Evolutionary conservation across 2,797 vertebrate genomes (phyloP).

Genomic region (Salmo trutta): DNA sequence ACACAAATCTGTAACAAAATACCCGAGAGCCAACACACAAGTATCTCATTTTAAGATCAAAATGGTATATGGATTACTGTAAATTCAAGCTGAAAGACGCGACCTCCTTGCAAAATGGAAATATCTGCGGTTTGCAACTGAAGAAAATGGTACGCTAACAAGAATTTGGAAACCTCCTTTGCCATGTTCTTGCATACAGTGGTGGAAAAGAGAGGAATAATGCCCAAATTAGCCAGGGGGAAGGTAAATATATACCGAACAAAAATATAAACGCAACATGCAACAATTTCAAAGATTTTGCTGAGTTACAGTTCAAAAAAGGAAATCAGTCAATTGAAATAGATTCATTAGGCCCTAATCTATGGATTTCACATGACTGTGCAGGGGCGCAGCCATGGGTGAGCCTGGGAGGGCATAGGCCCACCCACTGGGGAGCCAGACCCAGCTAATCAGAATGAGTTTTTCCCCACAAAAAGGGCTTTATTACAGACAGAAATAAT

Average conservation of each 20-base stretch:
- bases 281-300: too few species aligned
- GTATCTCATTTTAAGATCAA: conserved; percentile 57
- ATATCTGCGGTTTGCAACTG: conserved; percentile 52
- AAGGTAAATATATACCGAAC: conserved; percentile 13
- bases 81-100: conserved; percentile 40
- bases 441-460: too few species aligned
- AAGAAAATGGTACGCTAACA: conserved; percentile 42
- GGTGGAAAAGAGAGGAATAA: conserved; percentile 29
- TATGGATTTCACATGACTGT: too few species aligned
- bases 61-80: conserved; percentile 32
- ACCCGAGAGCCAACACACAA: conserved; percentile 32
- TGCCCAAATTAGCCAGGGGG: conserved; percentile 18
- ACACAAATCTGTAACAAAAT: conserved; percentile 34
- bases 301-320: too few species aligned
- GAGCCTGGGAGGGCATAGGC: too few species aligned
- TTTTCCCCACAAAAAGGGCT: too few species aligned
- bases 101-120: conserved; percentile 31
- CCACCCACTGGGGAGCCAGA: too few species aligned
- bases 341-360: too few species aligned
- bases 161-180: conserved; percentile 41
- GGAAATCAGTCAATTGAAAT: too few species aligned
- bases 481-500: too few species aligned
- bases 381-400: too few species aligned
- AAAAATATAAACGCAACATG: too few species aligned
- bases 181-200: conserved; percentile 25